Evolutionary conservation across 92 coral and sea anemone species (phyloP), one percentile per base, ranked within the genome.

Genomic region (Actinostola sp.): DNA sequence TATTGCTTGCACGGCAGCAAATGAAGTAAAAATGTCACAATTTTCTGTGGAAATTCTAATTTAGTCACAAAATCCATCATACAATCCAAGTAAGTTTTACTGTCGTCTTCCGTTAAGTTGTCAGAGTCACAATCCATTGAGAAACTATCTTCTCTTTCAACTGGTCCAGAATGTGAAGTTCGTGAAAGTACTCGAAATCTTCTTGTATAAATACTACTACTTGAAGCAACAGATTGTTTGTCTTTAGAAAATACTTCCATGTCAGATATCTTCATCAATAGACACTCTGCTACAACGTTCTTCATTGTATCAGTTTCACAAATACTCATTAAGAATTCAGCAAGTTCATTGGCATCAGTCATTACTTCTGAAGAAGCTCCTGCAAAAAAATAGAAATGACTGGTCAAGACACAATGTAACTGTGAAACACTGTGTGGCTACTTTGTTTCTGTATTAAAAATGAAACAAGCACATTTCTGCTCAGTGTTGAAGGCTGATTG

Each of bases 1-100:
- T 88, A 95, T 30, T 86, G 81, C 43, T 70, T 68, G 69, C 83
- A 80, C 14, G 99, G 99, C 53, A 95, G 75, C 65, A 95, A 69
- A 71, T 95, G 99, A n/a, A 95, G 92, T 51, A 95, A 88, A 95
- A 95, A 95, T 54, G 99, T 95, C 48, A 95, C 97, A 73, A 91
- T 75, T 67, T 89, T 95, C 71, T 95, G 92, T 52, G 99, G 99
- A 43, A 95, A 95, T 57, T 95, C 99, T 63, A 84, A 80, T 70
- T 94, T 93, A 36, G 96, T 89, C 44, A 92, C 92, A 91, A 91
- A 79, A 66, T 92, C 93, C 92, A 94, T 84, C 67, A 94, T 88
- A 70, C 92, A 94, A 45, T 92, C 97, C 65, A 91, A 79, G 75
- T 77, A 91, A 29, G 92, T 88, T 63, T 57, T 60, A 42, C 86